phyloP scores from a whole-genome alignment of 2,113 vertebrate genomes.

The Sisor rabdophorus region DNA sequence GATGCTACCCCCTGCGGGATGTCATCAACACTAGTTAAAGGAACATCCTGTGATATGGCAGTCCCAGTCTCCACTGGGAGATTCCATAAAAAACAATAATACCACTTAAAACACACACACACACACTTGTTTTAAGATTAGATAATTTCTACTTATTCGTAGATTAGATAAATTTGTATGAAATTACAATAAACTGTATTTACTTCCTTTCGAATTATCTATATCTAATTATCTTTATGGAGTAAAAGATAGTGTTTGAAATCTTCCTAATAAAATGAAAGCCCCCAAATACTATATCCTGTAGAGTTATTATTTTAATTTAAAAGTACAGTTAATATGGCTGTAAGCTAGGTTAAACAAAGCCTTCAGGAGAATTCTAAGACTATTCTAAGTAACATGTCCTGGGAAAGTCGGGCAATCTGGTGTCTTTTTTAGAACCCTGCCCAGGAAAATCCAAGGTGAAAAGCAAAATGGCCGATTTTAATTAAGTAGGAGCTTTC shows the following conservation, averaged over 20 bases:
- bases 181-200: background rate
- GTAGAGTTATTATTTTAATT: background rate
- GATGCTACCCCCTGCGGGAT: conserved; percentile 59
- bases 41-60: conserved; percentile 44
- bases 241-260: no score
- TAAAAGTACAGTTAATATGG: background rate
- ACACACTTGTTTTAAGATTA: background rate
- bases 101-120: conserved; percentile 2
- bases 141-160: background rate
- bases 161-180: background rate
- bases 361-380: background rate
- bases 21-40: conserved; percentile 53
- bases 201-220: background rate
- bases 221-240: no score
- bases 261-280: background rate
- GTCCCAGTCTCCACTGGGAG: conserved; percentile 32
- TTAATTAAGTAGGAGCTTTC: background rate
- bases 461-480: conserved; percentile 1
- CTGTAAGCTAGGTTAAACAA: background rate
- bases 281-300: background rate
- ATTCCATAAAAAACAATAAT: conserved; percentile 49
- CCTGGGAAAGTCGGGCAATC: background rate
- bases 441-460: background rate
- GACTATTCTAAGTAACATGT: background rate
- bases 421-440: background rate